Evolutionary conservation across 2,888 invertebrate genomes (phyloP).

Genomic region (Oegoconia quadripuncta): DNA sequence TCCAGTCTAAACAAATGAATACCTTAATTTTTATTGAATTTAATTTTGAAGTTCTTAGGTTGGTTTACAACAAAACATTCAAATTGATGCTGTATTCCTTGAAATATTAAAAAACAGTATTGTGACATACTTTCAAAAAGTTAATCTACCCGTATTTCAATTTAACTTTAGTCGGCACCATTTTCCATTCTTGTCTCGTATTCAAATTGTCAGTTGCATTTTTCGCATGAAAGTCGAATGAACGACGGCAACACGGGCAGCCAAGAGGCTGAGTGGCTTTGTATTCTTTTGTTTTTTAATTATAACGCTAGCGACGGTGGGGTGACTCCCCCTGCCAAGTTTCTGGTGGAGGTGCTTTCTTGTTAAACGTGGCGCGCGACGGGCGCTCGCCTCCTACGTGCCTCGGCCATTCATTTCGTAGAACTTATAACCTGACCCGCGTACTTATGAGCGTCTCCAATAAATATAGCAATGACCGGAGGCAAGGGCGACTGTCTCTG

Average conservation of each 20-base stretch:
- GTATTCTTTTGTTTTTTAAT: constrained; percentile 80
- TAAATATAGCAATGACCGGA: constrained; percentile 78
- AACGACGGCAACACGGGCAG: constrained; percentile 41
- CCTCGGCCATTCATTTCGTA: constrained; percentile 75
- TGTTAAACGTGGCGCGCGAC: constrained; percentile 54
- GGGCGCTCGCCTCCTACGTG: constrained; percentile 73
- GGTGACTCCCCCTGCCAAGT: constrained; percentile 59
- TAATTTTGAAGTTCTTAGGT: no score
- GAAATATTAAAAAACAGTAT: no score
- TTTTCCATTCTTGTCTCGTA: constrained; percentile 27
- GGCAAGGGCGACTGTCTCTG: constrained; percentile 56
- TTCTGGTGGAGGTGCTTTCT: constrained; percentile 73
- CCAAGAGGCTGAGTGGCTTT: constrained; percentile 72
- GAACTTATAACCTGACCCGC: constrained; percentile 79
- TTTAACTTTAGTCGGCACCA: neutral
- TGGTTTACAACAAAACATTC: no score
- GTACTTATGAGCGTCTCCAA: constrained; percentile 79
- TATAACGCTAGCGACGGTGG: constrained; percentile 67
- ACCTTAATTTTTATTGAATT: no score
- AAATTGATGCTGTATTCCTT: no score
- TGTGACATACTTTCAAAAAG: no score
- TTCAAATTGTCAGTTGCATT: constrained; percentile 65
- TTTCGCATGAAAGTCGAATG: constrained; percentile 64
- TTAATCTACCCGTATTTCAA: no score
- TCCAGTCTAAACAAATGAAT: no score